Conservation (phyloP, 1,140 invertebrate species). For the Heliothis virescens region DNA sequence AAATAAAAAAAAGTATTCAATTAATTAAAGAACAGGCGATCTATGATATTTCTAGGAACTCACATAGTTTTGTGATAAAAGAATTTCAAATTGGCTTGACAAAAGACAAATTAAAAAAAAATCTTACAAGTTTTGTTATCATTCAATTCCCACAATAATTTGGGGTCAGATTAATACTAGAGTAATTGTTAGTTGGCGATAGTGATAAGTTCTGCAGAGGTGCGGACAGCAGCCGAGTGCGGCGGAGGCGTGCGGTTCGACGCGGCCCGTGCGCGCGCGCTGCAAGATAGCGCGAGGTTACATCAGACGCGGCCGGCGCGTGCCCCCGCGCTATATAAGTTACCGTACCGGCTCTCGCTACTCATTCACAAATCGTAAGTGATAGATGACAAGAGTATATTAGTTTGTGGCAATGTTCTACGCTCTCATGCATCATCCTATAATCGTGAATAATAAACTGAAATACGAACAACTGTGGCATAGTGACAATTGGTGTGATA, state of each 20-base stretch:
- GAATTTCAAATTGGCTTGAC: too few relatives aligned
- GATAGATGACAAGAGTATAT: constrained; percentile 76
- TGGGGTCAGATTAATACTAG: constrained; percentile 16
- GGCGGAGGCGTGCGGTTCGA: constrained; percentile 13
- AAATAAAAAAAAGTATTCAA: too few relatives aligned
- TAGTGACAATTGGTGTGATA: constrained; percentile 83
- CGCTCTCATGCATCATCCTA: constrained; percentile 79
- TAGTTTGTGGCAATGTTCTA: constrained; percentile 83
- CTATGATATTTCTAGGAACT: too few relatives aligned
- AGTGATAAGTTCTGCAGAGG: constrained; percentile 16
- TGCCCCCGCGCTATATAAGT: constrained; percentile 74
- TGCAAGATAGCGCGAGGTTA: constrained; percentile 73
- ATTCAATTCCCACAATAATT: neutral
- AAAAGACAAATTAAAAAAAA: neutral
- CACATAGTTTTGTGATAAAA: too few relatives aligned
- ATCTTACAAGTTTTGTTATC: neutral
- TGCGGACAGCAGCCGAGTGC: neutral
- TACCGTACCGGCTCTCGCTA: constrained; percentile 38
- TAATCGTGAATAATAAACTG: constrained; percentile 68
- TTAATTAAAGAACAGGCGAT: neutral
- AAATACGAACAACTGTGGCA: constrained; percentile 82
- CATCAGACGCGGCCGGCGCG: constrained; percentile 71
- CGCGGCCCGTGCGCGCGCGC: constrained; percentile 44
- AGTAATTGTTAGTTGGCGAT: constrained; percentile 4
- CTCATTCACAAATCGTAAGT: constrained; percentile 77